phyloP scores from a whole-genome alignment of 2,797 vertebrate genomes.

The Brachyalestes nurse region DNA sequence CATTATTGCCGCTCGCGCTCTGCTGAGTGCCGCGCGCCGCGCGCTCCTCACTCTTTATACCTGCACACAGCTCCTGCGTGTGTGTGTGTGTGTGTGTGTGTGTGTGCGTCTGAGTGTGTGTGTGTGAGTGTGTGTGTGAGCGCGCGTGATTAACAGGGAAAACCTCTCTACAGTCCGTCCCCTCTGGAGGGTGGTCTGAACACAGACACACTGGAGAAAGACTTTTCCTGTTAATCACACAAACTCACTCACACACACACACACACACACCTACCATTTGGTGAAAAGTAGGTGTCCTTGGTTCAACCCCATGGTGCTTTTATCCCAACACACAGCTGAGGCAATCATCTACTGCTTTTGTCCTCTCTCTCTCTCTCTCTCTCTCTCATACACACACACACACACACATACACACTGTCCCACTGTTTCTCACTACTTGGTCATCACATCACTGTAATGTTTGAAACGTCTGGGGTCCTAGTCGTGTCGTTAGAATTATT shows the following conservation, averaged over 20 bases:
- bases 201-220: slow-evolving; percentile 52
- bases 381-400: not conserved
- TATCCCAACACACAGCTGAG: slow-evolving; percentile 50
- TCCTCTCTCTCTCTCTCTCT: too few species aligned
- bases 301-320: slow-evolving; percentile 76
- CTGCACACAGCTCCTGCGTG: slow-evolving; percentile 75
- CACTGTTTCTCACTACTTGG: too few species aligned
- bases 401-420: not conserved
- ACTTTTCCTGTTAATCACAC: slow-evolving; percentile 44
- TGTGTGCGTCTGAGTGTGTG: slow-evolving; percentile 69
- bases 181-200: not conserved
- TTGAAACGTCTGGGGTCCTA: too few species aligned
- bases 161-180: slow-evolving; percentile 66
- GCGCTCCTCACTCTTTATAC: slow-evolving; percentile 11
- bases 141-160: slow-evolving; percentile 81
- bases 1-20: slow-evolving; percentile 77
- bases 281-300: slow-evolving; percentile 84
- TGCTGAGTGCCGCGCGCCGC: slow-evolving; percentile 53
- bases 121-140: not conserved
- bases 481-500: too few species aligned
- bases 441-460: too few species aligned
- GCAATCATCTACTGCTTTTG: slow-evolving; percentile 43
- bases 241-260: slow-evolving; percentile 22
- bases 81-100: slow-evolving; percentile 68
- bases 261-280: slow-evolving; percentile 67